These are phyloP conservation scores for Eupithecia insigniata DNA, from an alignment of 2,888 invertebrate species.

Conservation along the genomic window DNA sequence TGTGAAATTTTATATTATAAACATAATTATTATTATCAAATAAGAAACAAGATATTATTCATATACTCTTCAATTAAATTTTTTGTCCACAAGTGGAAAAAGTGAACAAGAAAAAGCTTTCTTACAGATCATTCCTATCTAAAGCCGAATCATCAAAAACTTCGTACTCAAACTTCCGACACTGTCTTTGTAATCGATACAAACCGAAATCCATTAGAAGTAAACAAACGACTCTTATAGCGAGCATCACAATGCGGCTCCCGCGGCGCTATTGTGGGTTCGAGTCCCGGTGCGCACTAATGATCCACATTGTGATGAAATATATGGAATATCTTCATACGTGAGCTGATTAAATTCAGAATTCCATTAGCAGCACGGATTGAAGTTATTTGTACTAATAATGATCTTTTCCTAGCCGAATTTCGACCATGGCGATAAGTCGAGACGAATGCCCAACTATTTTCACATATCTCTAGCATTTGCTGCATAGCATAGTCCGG, in stretches of 20 bases:
- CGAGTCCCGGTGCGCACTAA: constrained; percentile 49
- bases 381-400: not conserved
- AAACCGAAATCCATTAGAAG: constrained; percentile 25
- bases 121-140: not conserved
- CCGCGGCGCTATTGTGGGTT: constrained; percentile 57
- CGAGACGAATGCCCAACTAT: too few relatives aligned
- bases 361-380: not conserved
- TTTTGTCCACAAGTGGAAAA: too few relatives aligned
- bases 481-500: too few relatives aligned
- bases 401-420: too few relatives aligned
- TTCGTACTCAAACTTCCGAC: not conserved
- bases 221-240: constrained; percentile 25
- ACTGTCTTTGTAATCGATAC: constrained; percentile 14
- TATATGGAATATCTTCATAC: constrained; percentile 19
- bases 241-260: constrained; percentile 42
- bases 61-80: too few relatives aligned
- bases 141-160: not conserved
- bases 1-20: too few relatives aligned
- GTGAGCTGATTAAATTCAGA: constrained; percentile 12
- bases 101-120: too few relatives aligned
- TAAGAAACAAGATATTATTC: too few relatives aligned
- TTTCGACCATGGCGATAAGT: too few relatives aligned
- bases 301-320: constrained; percentile 41
- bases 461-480: too few relatives aligned
- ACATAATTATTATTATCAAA: too few relatives aligned